phyloP scores from a whole-genome alignment of 2,888 invertebrate species.

The Oligia fasciuncula region DNA sequence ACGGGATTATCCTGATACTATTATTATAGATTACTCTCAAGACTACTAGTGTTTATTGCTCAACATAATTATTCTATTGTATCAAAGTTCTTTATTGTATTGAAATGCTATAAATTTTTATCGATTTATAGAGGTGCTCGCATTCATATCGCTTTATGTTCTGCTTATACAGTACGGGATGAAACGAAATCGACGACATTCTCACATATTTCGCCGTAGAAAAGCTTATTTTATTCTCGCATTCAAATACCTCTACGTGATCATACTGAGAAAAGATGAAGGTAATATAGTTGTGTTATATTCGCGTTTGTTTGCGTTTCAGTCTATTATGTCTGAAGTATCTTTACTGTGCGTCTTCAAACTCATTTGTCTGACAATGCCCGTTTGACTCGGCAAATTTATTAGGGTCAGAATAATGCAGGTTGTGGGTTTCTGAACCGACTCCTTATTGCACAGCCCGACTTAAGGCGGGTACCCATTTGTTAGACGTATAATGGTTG shows the following conservation, averaged over 20 bases:
- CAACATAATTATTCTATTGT: neutral
- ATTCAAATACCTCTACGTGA: slow-evolving; percentile 56
- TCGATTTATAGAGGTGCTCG: neutral
- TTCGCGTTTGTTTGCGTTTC: slow-evolving; percentile 51
- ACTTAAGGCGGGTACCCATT: slow-evolving; percentile 85
- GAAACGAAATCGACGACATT: slow-evolving; percentile 50
- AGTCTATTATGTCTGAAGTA: slow-evolving; percentile 63
- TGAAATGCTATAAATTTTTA: neutral
- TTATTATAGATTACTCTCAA: neutral
- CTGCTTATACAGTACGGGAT: slow-evolving; percentile 15
- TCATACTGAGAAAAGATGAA: slow-evolving; percentile 40
- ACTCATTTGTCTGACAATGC: slow-evolving; percentile 87
- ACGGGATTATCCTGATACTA: neutral
- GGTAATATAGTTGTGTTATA: slow-evolving; percentile 43
- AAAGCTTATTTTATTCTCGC: slow-evolving; percentile 47
- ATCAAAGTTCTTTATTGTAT: no score
- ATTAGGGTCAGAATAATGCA: slow-evolving; percentile 90
- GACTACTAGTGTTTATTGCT: neutral
- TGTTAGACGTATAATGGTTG: slow-evolving; percentile 88
- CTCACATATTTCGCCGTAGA: slow-evolving; percentile 29
- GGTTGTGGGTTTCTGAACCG: slow-evolving; percentile 86
- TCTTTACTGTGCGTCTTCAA: slow-evolving; percentile 72
- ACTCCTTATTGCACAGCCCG: slow-evolving; percentile 86
- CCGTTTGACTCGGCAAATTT: slow-evolving; percentile 88
- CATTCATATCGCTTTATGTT: slow-evolving; percentile 7